Evolutionary conservation across 1,140 invertebrate genomes (phyloP).

Genomic region (Thaumetopoea pityocampa): DNA sequence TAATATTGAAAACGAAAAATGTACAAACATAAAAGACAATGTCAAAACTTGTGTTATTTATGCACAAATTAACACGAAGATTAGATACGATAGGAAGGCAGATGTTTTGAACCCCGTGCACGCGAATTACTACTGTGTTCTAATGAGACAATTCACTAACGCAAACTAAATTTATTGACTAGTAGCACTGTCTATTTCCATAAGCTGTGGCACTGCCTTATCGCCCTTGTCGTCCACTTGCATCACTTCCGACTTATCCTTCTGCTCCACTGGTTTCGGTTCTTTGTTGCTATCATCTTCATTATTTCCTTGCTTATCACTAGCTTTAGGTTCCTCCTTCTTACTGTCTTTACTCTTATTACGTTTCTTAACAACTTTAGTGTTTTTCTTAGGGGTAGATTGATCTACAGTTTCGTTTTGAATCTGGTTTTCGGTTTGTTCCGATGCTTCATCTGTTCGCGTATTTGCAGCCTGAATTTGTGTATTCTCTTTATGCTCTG

Average conservation of each 20-base stretch:
- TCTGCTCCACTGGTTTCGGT: slow-evolving; percentile 32
- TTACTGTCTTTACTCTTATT: slow-evolving; percentile 70
- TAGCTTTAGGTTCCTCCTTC: slow-evolving; percentile 41
- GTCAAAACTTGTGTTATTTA: slow-evolving; percentile 62
- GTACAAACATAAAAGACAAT: slow-evolving; percentile 69
- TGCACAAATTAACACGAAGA: slow-evolving; percentile 52
- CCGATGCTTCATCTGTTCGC: slow-evolving; percentile 28
- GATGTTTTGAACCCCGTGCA: slow-evolving; percentile 37
- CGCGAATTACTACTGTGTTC: slow-evolving; percentile 35
- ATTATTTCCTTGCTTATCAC: slow-evolving; percentile 35
- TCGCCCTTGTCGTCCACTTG: slow-evolving; percentile 60
- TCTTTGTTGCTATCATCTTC: slow-evolving; percentile 35
- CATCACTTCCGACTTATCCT: slow-evolving; percentile 46
- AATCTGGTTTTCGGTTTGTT: slow-evolving; percentile 25
- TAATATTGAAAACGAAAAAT: slow-evolving; percentile 58
- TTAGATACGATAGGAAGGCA: slow-evolving; percentile 41
- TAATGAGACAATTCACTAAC: slow-evolving; percentile 62
- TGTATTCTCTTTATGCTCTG: slow-evolving; percentile 16
- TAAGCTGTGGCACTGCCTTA: slow-evolving; percentile 41
- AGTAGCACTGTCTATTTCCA: slow-evolving; percentile 67
- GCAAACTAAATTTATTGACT: slow-evolving; percentile 71
- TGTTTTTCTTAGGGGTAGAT: slow-evolving; percentile 41
- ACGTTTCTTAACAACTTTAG: slow-evolving; percentile 56
- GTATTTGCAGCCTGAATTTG: slow-evolving; percentile 33
- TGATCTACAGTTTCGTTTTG: slow-evolving; percentile 40